phyloP scores from a whole-genome alignment of 2,797 vertebrate genomes.

The Luscinia megarhynchos region DNA sequence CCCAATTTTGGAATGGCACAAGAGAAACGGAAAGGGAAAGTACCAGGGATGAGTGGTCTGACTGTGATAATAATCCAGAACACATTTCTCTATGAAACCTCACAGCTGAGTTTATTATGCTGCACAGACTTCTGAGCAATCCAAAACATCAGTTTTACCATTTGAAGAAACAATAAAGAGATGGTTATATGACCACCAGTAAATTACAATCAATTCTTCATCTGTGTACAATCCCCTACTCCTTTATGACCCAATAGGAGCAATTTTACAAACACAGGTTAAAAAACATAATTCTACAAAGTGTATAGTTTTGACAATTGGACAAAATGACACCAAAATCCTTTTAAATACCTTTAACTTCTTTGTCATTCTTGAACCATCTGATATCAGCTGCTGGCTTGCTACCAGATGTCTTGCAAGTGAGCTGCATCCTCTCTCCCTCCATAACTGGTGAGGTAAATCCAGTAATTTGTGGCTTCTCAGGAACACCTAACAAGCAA shows the following conservation, averaged over 20 bases:
- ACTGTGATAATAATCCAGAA: neutral
- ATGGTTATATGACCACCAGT: neutral
- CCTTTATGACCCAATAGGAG: neutral
- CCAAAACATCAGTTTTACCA: neutral
- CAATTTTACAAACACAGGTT: neutral
- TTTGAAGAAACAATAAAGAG: neutral
- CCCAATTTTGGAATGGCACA: neutral
- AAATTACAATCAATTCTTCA: neutral
- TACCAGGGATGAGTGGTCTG: neutral
- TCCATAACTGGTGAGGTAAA: slow-evolving; percentile 95
- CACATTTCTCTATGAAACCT: neutral
- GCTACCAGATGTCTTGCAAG: slow-evolving; percentile 92
- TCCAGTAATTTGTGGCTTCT: slow-evolving; percentile 93
- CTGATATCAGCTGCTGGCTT: slow-evolving; percentile 95
- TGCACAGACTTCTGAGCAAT: neutral
- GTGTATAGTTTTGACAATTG: neutral
- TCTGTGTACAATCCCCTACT: neutral
- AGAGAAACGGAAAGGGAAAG: neutral
- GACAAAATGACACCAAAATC: neutral
- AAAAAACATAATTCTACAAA: neutral
- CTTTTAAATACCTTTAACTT: slow-evolving; percentile 91
- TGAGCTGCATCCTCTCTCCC: slow-evolving; percentile 92
- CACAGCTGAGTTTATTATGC: neutral
- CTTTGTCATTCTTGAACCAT: slow-evolving; percentile 97
- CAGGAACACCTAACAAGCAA: slow-evolving; percentile 87